Evolutionary conservation across 2,113 vertebrate genomes (phyloP).

Genomic region (Petroica traversi): DNA sequence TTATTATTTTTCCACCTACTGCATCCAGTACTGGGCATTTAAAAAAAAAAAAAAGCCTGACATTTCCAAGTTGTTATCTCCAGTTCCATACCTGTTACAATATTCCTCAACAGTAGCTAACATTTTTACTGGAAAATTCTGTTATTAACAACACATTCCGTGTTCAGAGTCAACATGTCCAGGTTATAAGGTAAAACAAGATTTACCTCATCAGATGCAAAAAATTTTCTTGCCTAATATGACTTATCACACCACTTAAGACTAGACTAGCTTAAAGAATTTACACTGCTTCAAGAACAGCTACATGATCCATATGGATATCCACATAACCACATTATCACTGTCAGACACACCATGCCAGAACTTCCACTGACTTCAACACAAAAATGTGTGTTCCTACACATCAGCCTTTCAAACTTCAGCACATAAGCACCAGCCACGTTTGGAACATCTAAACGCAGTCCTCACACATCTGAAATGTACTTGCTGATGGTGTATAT

Average conservation of each 20-base stretch:
- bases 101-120: neutral
- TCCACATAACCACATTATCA: neutral
- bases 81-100: neutral
- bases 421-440: neutral
- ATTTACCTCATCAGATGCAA: neutral
- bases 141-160: neutral
- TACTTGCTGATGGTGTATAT: neutral
- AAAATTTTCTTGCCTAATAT: neutral
- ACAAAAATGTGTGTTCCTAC: neutral
- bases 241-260: neutral
- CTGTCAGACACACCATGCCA: neutral
- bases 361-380: neutral
- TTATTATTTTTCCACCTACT: neutral
- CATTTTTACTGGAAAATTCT: neutral
- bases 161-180: neutral
- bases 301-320: neutral
- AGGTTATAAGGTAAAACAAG: neutral
- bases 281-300: neutral
- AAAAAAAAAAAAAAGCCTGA: neutral
- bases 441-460: neutral
- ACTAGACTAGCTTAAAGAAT: neutral
- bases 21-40: neutral
- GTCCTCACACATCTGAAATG: neutral
- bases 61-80: neutral
- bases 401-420: neutral